Evolutionary conservation across 1,140 invertebrate species (phyloP).

Genomic region (Pseudomyrmex cubaensis): DNA sequence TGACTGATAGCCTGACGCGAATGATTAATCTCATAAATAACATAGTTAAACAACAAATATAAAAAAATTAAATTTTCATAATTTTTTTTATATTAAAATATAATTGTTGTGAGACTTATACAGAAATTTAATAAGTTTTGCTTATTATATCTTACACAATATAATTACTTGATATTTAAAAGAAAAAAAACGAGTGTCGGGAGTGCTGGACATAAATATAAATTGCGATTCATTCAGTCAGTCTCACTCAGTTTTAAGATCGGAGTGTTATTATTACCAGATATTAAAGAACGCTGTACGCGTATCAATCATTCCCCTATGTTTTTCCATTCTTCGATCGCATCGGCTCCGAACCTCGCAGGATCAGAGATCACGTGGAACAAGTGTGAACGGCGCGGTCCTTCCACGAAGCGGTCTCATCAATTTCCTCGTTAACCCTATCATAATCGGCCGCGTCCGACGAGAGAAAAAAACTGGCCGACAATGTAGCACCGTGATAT

Average conservation of each 20-base stretch:
- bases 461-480: conserved; percentile 19
- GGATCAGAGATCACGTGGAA: conserved; percentile 48
- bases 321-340: conserved; percentile 25
- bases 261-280: not conserved
- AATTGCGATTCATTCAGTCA: not conserved
- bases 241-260: conserved; percentile 5
- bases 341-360: conserved; percentile 17
- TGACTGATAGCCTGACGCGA: conserved; percentile 4
- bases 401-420: conserved; percentile 55
- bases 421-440: conserved; percentile 59
- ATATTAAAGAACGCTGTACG: conserved; percentile 35
- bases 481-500: conserved; percentile 50
- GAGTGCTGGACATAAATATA: not conserved
- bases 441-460: conserved; percentile 49
- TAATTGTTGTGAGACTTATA: no score
- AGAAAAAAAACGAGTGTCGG: not conserved
- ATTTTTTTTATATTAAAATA: no score
- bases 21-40: conserved; percentile 7
- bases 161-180: not conserved
- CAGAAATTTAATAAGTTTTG: not conserved
- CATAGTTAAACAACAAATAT: not conserved
- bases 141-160: not conserved
- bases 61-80: no score
- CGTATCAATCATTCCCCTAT: conserved; percentile 43
- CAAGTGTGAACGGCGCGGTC: conserved; percentile 47